Percentiles rank a stretch among this genome's conserved stretches.
phyloP scores from a whole-genome alignment of 2,888 invertebrate genomes.

The Erebia aethiops region DNA sequence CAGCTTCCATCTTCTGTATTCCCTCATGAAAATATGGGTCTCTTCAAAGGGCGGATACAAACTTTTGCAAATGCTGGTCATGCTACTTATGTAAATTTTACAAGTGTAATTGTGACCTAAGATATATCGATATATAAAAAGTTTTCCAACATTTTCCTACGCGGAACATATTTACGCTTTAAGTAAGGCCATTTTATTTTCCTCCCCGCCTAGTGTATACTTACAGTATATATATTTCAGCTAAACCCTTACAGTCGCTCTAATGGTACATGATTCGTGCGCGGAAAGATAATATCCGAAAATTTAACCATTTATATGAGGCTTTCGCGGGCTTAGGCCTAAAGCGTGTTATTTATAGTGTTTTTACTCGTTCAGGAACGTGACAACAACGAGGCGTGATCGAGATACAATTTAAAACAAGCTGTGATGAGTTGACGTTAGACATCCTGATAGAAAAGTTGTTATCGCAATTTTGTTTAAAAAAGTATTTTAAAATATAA shows the following conservation, averaged over 20 bases:
- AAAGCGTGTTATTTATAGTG: constrained; percentile 11
- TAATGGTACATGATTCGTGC: constrained; percentile 18
- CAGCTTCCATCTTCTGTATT: no score
- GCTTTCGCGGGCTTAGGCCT: constrained; percentile 6
- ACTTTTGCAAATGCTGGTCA: no score
- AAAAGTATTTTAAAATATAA: no score
- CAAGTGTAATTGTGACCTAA: no score
- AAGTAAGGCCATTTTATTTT: background rate
- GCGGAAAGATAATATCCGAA: constrained; percentile 11
- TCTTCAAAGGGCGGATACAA: no score
- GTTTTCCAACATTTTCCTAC: background rate
- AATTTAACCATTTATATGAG: constrained; percentile 15
- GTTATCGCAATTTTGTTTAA: no score
- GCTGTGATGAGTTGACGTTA: no score
- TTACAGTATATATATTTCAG: background rate
- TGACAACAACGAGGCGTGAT: no score
- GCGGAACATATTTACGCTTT: constrained; percentile 7
- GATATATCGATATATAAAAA: background rate
- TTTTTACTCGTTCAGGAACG: background rate
- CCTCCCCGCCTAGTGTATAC: background rate
- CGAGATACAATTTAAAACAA: no score
- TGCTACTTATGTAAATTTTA: no score
- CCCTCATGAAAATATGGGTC: no score
- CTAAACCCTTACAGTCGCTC: constrained; percentile 12
- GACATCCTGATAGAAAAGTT: no score